A percentile compares a stretch with the other conserved stretches of the same genome.
These are phyloP conservation scores for Aplodontia rufa DNA, from an alignment of 2,113 vertebrate genomes.

Conservation along the genomic window DNA sequence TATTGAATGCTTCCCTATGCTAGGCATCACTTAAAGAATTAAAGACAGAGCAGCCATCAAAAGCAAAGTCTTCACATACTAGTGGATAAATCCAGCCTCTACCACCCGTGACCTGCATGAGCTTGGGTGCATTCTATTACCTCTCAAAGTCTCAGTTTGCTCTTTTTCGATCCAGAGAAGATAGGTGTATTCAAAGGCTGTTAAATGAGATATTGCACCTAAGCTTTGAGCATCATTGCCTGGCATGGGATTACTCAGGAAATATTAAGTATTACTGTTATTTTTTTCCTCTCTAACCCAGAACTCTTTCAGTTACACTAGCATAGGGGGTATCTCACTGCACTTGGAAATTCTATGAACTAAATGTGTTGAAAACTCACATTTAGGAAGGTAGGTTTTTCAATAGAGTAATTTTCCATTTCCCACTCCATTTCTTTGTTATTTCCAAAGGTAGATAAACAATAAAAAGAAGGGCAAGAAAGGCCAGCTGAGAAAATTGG, in stretches of 20 bases:
- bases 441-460: constrained; percentile 65
- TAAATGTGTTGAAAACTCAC: constrained; percentile 35
- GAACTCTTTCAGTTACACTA: not conserved
- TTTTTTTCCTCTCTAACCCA: not conserved
- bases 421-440: constrained; percentile 65
- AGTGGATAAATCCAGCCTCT: not conserved
- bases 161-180: not conserved
- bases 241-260: not conserved
- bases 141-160: not conserved
- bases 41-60: not conserved
- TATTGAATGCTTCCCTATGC: not conserved
- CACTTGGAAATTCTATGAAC: constrained; percentile 37
- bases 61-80: not conserved
- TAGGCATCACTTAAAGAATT: not conserved
- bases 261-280: constrained; percentile 19
- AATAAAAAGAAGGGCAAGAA: constrained; percentile 61
- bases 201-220: constrained; percentile 15
- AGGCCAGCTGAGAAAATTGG: constrained; percentile 55
- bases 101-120: not conserved
- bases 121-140: not conserved
- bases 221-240: not conserved
- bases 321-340: not conserved
- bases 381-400: constrained; percentile 51
- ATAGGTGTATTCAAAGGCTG: not conserved
- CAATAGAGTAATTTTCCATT: constrained; percentile 58